These are phyloP conservation scores for Gorilla gorilla DNA, from an alignment of 2,113 vertebrate species.

Conservation along the genomic window DNA sequence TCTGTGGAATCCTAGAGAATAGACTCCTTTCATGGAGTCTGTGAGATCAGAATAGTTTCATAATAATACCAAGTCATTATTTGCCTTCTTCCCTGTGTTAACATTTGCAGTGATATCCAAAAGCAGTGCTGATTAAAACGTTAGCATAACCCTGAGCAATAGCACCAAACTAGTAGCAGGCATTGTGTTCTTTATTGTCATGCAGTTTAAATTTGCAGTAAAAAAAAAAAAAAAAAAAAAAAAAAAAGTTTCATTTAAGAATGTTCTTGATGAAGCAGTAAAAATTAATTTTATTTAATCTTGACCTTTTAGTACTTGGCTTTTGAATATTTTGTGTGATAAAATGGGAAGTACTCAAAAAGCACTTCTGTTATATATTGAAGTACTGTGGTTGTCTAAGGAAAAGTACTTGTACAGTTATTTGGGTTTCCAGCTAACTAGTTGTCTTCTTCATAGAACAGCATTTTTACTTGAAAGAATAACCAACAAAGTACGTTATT, in stretches of 20 bases:
- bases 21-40: not conserved
- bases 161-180: not conserved
- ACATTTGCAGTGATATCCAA: not conserved
- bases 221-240: not conserved
- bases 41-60: not conserved
- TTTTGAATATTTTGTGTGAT: slow-evolving; percentile 44
- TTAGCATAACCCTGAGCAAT: not conserved
- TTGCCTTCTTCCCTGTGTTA: not conserved
- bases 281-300: slow-evolving; percentile 32
- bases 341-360: not conserved
- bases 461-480: not conserved
- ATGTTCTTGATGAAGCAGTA: slow-evolving; percentile 40
- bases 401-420: not conserved
- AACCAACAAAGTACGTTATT: not conserved
- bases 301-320: not conserved
- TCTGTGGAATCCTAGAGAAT: not conserved
- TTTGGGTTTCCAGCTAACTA: not conserved
- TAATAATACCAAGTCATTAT: not conserved
- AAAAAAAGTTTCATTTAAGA: not conserved
- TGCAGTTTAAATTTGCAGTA: not conserved
- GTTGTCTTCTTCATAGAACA: not conserved
- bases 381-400: not conserved
- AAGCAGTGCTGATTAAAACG: not conserved
- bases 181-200: not conserved
- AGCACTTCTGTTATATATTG: not conserved